phyloP scores from a whole-genome alignment of 1,140 invertebrate species.

The Solen grandis region DNA sequence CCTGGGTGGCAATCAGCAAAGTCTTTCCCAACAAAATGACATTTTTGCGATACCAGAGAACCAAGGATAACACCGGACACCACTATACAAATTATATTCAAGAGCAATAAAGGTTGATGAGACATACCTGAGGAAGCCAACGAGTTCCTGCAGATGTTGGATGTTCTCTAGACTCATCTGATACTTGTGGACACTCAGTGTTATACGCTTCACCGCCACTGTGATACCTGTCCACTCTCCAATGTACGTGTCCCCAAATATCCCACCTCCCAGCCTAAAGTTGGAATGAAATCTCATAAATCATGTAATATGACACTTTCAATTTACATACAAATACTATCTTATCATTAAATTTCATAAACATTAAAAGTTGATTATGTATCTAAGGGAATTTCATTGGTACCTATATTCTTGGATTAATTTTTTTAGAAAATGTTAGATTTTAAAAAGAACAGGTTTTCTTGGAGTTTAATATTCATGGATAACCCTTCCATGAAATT shows the following conservation, averaged over 20 bases:
- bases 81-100: no score
- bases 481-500: no score
- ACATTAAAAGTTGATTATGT: not conserved
- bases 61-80: no score
- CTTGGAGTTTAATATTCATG: no score
- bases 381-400: not conserved
- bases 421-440: no score
- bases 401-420: no score
- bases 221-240: slow-evolving; percentile 70
- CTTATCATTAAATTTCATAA: not conserved
- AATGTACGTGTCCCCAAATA: slow-evolving; percentile 78
- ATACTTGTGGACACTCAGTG: slow-evolving; percentile 74
- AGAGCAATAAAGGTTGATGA: no score
- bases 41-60: no score
- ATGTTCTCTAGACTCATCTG: slow-evolving; percentile 66
- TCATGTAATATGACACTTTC: not conserved
- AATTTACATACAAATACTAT: no score
- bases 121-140: slow-evolving; percentile 68
- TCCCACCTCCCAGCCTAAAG: slow-evolving; percentile 75
- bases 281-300: not conserved
- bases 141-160: slow-evolving; percentile 70
- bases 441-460: no score
- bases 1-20: no score
- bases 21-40: no score
- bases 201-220: slow-evolving; percentile 77